Evolutionary conservation across 2,888 invertebrate species (phyloP).

Genomic region (Drosophila antonietae): DNA sequence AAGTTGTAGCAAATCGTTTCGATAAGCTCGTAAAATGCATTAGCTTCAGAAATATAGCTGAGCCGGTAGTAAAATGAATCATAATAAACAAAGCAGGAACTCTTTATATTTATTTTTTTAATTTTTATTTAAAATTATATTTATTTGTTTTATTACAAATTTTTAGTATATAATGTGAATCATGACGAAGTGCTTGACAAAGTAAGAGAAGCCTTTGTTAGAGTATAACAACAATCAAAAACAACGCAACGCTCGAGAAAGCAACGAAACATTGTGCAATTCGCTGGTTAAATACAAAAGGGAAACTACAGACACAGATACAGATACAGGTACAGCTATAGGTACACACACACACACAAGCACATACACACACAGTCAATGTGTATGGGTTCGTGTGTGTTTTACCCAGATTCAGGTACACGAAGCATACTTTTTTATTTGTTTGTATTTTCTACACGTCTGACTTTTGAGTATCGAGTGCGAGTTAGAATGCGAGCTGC

Average conservation of each 20-base stretch:
- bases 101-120: background rate
- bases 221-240: slow-evolving; percentile 15
- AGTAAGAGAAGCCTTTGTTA: slow-evolving; percentile 1
- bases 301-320: slow-evolving; percentile 37
- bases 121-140: background rate
- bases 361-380: background rate
- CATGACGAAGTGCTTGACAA: background rate
- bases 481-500: slow-evolving; percentile 39
- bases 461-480: slow-evolving; percentile 23
- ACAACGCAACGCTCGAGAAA: slow-evolving; percentile 64
- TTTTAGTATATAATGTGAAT: background rate
- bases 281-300: slow-evolving; percentile 52
- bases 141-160: background rate
- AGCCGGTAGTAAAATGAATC: background rate
- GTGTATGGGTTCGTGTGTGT: slow-evolving; percentile 25
- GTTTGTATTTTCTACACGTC: slow-evolving; percentile 28
- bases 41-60: background rate
- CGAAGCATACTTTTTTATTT: slow-evolving; percentile 9
- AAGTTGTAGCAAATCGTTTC: background rate
- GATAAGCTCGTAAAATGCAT: background rate
- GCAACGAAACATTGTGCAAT: slow-evolving; percentile 58
- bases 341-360: slow-evolving; percentile 1
- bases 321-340: background rate
- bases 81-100: background rate
- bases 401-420: slow-evolving; percentile 53